These are phyloP conservation scores for Acanthoscelides obtectus DNA, from an alignment of 2,888 invertebrate genomes.

Conservation along the genomic window DNA sequence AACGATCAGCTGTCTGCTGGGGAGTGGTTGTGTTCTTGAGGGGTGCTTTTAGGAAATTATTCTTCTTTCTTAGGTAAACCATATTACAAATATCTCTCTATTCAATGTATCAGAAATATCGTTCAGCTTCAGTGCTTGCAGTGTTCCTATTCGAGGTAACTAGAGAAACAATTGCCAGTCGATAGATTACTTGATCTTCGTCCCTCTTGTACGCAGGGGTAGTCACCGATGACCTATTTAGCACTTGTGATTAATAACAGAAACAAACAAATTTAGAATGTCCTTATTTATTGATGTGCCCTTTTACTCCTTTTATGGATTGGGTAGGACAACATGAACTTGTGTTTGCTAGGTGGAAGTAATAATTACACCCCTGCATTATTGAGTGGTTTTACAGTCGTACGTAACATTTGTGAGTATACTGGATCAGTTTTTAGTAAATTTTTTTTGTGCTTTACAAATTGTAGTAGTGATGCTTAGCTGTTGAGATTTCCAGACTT, in stretches of 20 bases:
- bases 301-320: not conserved
- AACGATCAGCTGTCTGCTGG: constrained; percentile 48
- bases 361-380: not conserved
- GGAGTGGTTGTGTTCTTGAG: constrained; percentile 44
- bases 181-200: not conserved
- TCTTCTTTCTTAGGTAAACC: constrained; percentile 26
- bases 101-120: not conserved
- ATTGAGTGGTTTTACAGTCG: not conserved
- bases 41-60: constrained; percentile 38
- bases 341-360: not conserved
- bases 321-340: not conserved
- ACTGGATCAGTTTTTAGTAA: not conserved
- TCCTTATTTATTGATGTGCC: not conserved
- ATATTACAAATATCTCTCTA: not conserved
- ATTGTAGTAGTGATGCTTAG: not conserved
- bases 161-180: not conserved
- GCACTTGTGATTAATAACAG: not conserved
- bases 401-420: not conserved
- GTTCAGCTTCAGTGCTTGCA: not conserved
- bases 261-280: not conserved
- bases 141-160: not conserved
- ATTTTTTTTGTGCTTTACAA: not conserved
- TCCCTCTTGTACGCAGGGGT: not conserved
- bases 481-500: not conserved
- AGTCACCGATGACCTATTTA: not conserved